Evolutionary conservation across 1,140 invertebrate genomes (phyloP), one percentile per base, ranked within the genome.

Genomic region (Meloidogyne hapla): DNA sequence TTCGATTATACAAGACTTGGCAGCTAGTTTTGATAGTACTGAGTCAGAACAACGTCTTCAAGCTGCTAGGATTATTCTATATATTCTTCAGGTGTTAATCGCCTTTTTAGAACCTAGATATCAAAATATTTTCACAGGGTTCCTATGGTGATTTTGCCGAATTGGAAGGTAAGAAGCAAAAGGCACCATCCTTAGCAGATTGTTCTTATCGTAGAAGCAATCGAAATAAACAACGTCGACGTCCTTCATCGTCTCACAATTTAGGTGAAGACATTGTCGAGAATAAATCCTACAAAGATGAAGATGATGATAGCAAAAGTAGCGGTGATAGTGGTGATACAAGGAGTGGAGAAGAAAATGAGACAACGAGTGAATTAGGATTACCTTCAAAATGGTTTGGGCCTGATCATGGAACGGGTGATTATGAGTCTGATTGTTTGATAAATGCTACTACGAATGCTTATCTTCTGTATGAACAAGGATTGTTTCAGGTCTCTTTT

Each of bases 141-240:
- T 84, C 83, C 3, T 87, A 80, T 75, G 67, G 78, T 3, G 83
- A 85, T 48, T 85, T 84, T 64, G 66, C 67, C 2, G 79, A 84
- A 38, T 56, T 80, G 26, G 76, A 83, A 63, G 68, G 42, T 21
- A 72, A 77, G 21, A 67, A 82, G 4, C 18, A n/a, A 56, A 56
- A 56, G 12, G 48, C 18, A 5, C 48, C 18, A n/a, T n/a, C n/a
- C n/a, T 21, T 56, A 56, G 48, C 18, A 18, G 48, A 56, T 9
- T 21, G 48, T 33, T 64, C 56, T 18, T 18, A 28, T 38, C 69
- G 74, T 68, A 42, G 63, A 25, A 21, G 78, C 38, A 25, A 28
- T 40, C 18, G 61, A 63, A 56, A 5, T 65, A 61, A 45, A 13
- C 42, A 64, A 42, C 56, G 61, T 68, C 25, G 68, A 25, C 33